These are phyloP conservation scores for Guaruba guarouba DNA, from an alignment of 2,113 vertebrate species.

Conservation along the genomic window DNA sequence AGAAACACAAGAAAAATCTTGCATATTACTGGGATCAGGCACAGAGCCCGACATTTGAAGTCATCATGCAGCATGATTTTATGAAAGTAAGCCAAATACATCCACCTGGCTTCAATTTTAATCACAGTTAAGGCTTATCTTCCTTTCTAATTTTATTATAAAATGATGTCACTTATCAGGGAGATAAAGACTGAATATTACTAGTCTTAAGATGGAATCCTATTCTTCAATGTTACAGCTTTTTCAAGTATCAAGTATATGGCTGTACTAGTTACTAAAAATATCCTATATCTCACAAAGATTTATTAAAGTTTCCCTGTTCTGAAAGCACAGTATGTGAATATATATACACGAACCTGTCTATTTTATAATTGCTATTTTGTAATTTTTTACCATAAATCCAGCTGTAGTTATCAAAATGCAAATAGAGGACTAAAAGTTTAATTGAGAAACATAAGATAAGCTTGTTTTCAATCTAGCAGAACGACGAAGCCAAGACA, in stretches of 20 bases:
- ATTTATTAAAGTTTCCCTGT: background rate
- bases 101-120: slow-evolving; percentile 37
- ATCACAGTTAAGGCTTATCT: slow-evolving; percentile 1
- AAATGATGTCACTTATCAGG: background rate
- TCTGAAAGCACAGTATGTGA: background rate
- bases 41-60: background rate
- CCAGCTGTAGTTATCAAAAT: background rate
- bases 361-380: background rate
- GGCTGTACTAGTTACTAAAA: background rate
- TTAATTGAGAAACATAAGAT: background rate
- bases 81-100: slow-evolving; percentile 23
- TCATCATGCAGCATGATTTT: background rate
- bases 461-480: background rate
- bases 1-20: background rate
- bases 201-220: background rate
- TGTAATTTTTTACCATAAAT: background rate
- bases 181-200: background rate
- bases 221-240: background rate
- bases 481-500: background rate
- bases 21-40: background rate
- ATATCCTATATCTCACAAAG: background rate
- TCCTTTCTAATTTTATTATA: slow-evolving; percentile 28
- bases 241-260: background rate
- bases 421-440: background rate
- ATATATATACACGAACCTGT: background rate